Percentiles rank a stretch among this genome's conserved stretches.
Conservation (phyloP, 2,888 invertebrate genomes). For the Hylaea fasciaria region DNA sequence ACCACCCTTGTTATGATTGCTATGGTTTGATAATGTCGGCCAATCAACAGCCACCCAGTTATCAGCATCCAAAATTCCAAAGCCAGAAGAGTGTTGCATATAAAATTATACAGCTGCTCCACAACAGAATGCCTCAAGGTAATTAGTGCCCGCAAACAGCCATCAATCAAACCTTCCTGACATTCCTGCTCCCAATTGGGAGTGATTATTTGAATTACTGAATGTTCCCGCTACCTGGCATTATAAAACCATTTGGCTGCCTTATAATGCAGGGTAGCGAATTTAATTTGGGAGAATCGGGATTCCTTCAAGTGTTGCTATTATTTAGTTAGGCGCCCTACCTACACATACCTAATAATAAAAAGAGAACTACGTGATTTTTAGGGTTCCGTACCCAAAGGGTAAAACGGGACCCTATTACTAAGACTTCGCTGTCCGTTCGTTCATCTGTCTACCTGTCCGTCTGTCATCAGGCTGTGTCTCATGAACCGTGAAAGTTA, state of each 20-base stretch:
- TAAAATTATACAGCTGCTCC: conserved; percentile 16
- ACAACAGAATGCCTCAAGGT: conserved; percentile 25
- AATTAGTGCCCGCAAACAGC: conserved; percentile 26
- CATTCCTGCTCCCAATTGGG: conserved; percentile 31
- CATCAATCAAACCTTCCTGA: conserved; percentile 37
- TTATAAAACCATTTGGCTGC: conserved; percentile 16
- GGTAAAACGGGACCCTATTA: too few species aligned
- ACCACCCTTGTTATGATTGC: conserved; percentile 12
- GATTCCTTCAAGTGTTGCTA: too few species aligned
- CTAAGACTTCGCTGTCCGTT: too few species aligned
- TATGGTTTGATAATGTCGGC: conserved; percentile 4
- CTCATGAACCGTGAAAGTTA: too few species aligned
- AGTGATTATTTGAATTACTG: conserved; percentile 30
- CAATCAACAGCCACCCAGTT: too few species aligned
- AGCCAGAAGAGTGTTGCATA: background rate
- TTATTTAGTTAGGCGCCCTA: too few species aligned
- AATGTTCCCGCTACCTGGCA: conserved; percentile 22
- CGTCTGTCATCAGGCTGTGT: too few species aligned
- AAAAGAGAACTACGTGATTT: too few species aligned
- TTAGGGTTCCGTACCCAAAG: too few species aligned
- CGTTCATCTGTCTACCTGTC: too few species aligned
- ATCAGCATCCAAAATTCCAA: background rate
- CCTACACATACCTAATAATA: too few species aligned
- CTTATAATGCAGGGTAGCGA: conserved; percentile 1
- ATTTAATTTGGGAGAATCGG: background rate